These are phyloP conservation scores for Drosophila rubida DNA, from an alignment of 2,888 invertebrate genomes.

Conservation along the genomic window DNA sequence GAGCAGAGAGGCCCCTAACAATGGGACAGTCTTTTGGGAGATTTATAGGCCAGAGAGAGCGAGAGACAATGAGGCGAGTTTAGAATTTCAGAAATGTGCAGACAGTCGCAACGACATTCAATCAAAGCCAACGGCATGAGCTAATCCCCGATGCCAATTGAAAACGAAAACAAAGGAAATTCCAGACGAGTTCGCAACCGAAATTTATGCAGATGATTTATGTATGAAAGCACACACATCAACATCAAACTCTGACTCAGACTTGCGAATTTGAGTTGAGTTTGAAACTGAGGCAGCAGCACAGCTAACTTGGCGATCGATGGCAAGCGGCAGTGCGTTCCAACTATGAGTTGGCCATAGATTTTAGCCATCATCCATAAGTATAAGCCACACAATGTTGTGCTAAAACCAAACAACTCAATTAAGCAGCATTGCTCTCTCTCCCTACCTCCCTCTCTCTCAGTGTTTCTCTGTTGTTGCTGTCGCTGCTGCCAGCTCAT, in stretches of 20 bases:
- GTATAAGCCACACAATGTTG: constrained; percentile 45
- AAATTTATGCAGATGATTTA: constrained; percentile 82
- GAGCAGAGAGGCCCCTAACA: constrained; percentile 27
- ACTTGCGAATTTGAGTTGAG: constrained; percentile 4
- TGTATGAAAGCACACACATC: constrained; percentile 41
- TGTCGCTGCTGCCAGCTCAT: constrained; percentile 52
- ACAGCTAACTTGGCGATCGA: constrained; percentile 28
- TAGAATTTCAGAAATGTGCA: constrained; percentile 67
- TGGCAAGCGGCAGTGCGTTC: neutral
- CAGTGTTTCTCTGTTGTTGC: neutral
- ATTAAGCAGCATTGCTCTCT: constrained; percentile 50
- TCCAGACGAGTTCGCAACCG: constrained; percentile 61
- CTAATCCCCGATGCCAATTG: constrained; percentile 58
- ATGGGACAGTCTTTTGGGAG: constrained; percentile 50
- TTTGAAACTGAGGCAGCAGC: neutral
- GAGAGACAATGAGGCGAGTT: constrained; percentile 37
- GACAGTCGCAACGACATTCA: constrained; percentile 70
- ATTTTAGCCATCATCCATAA: constrained; percentile 6
- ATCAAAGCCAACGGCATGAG: too few species aligned
- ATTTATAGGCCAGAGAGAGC: constrained; percentile 61
- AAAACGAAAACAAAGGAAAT: constrained; percentile 72
- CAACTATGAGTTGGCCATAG: constrained; percentile 47
- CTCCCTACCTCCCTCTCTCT: neutral
- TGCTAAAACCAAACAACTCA: constrained; percentile 65
- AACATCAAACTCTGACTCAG: constrained; percentile 37